Base-by-base conservation (phyloP, 1,140 invertebrate species). In the Sycobia sp. region DNA sequence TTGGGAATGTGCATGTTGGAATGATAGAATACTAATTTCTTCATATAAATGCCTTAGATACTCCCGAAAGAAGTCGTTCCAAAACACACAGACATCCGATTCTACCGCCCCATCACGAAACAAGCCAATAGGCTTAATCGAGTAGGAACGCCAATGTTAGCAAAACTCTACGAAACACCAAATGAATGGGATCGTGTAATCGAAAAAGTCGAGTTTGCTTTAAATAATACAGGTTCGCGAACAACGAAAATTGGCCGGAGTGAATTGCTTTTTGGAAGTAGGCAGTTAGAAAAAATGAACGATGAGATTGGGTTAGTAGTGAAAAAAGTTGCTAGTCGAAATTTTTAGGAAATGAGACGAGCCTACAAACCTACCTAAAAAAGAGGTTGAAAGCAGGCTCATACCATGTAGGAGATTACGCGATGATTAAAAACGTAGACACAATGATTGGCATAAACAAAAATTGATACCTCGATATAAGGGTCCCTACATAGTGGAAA, bases 91-190 rank as follows among this genome's bases (percentile, higher is more conserved):
- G n/a, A n/a, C n/a, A n/a, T n/a, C n/a, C n/a, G n/a, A n/a, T n/a
- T n/a, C n/a, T n/a, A n/a, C n/a, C n/a, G n/a, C n/a, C n/a, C n/a
- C n/a, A n/a, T n/a, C n/a, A n/a, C n/a, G n/a, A n/a, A n/a, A n/a
- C 67, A 78, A 32, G 62, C 73, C 3, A 73, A 79, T 39, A 59
- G 72, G 1, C 64, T 73, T 14, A 74, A 79, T 65, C 43, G 72
- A 14, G 54, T 62, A 4, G 56, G 78, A 8, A 62, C 68, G 8
- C 65, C 69, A 1, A 69, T 73, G 58, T 44, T 74, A 8, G 53
- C 65, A 2, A 74, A 74, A 64, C 16, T 71, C 13, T 23, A 44
- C 1, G 57, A 59, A 2, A 32, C 49, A 36, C 58, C 65, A 9
- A 57, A 54, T 16, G 39, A 69, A 47, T 71, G 65, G 65, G 58